Evolutionary conservation across 2,797 vertebrate genomes (phyloP).

Genomic region (Cheirogaleus major): DNA sequence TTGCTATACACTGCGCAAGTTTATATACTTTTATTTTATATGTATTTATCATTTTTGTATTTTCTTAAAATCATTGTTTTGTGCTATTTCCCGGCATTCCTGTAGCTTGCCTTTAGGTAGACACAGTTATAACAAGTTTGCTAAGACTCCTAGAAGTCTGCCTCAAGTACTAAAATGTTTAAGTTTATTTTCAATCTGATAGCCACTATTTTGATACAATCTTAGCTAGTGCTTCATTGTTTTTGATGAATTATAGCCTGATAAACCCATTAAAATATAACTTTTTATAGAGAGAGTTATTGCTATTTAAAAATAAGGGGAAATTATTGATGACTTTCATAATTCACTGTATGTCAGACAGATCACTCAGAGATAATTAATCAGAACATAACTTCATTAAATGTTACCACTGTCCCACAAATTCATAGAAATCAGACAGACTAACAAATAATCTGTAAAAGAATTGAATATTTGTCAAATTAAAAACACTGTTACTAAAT

Average conservation of each 20-base stretch:
- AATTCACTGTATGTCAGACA: neutral
- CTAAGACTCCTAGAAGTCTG: constrained; percentile 21
- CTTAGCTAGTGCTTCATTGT: constrained; percentile 2
- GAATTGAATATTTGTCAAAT: constrained; percentile 55
- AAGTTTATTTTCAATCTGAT: constrained; percentile 59
- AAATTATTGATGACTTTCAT: constrained; percentile 52
- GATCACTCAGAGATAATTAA: constrained; percentile 56
- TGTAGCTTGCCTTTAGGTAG: constrained; percentile 70
- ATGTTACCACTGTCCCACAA: constrained; percentile 11
- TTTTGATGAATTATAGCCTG: constrained; percentile 57
- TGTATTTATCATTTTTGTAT: constrained; percentile 79
- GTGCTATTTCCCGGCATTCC: constrained; percentile 65
- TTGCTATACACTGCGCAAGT: constrained; percentile 73
- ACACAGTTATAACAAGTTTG: constrained; percentile 34
- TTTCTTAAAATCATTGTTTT: constrained; percentile 77
- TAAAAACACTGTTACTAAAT: constrained; percentile 49
- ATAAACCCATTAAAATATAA: constrained; percentile 61
- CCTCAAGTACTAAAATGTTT: constrained; percentile 48
- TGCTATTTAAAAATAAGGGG: constrained; percentile 63
- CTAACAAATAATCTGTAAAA: constrained; percentile 36
- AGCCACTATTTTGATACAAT: constrained; percentile 40
- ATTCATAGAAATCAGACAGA: constrained; percentile 35
- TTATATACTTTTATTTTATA: constrained; percentile 74
- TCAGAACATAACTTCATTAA: constrained; percentile 17
- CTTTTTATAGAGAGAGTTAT: constrained; percentile 44